Conservation (phyloP, 1,140 invertebrate species). For the Proctacanthus coquilletti region DNA sequence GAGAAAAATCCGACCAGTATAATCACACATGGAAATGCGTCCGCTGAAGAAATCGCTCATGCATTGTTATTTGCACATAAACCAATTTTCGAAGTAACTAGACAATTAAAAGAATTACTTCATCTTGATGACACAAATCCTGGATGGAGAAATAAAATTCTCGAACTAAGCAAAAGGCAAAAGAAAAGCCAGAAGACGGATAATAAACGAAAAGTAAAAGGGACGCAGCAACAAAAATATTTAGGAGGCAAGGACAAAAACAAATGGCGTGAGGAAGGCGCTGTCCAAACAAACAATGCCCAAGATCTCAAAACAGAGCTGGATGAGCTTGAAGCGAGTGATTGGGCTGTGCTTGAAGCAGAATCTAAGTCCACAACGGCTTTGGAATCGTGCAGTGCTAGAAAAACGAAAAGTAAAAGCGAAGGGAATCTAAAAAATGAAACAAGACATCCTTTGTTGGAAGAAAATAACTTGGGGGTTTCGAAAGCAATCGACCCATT, state of each 20-base stretch:
- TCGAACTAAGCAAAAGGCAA: slow-evolving; percentile 7
- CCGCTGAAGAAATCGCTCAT: slow-evolving; percentile 18
- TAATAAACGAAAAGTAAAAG: slow-evolving; percentile 18
- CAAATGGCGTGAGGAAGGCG: neutral
- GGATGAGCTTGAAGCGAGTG: neutral
- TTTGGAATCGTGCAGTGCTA: too few relatives aligned
- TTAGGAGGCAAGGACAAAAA: slow-evolving; percentile 21
- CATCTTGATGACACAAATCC: slow-evolving; percentile 10
- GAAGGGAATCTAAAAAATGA: too few relatives aligned
- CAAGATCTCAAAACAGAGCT: neutral
- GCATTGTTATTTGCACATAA: slow-evolving; percentile 21
- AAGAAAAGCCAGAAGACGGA: slow-evolving; percentile 10
- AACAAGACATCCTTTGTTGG: slow-evolving; percentile 14
- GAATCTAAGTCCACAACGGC: too few relatives aligned
- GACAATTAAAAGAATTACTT: slow-evolving; percentile 11
- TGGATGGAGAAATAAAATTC: slow-evolving; percentile 16
- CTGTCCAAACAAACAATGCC: neutral
- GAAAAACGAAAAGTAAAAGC: slow-evolving; percentile 13
- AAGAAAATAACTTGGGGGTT: slow-evolving; percentile 12
- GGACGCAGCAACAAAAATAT: slow-evolving; percentile 12
- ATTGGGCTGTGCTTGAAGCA: too few relatives aligned
- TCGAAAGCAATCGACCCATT: slow-evolving; percentile 34
- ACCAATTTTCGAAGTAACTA: slow-evolving; percentile 14
- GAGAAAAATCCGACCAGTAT: slow-evolving; percentile 14
- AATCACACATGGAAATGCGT: slow-evolving; percentile 18